A percentile compares a stretch with the other conserved stretches of the same genome.
These are phyloP conservation scores for Microctenopoma steveboyesi DNA, from an alignment of 2,797 vertebrate genomes.

Conservation along the genomic window DNA sequence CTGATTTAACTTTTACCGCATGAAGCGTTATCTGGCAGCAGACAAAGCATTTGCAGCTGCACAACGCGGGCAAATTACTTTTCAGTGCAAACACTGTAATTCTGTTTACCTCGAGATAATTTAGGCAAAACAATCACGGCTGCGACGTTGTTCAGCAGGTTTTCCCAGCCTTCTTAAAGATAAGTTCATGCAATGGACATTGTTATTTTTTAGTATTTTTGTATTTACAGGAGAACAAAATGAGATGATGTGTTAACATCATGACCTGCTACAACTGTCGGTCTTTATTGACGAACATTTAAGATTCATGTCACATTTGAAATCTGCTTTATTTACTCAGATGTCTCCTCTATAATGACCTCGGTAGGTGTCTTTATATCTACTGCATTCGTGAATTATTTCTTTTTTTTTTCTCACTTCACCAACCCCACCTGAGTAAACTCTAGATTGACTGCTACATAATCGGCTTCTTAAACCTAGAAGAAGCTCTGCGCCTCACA, in stretches of 20 bases:
- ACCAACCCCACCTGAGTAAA: too few species aligned
- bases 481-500: constrained; percentile 8
- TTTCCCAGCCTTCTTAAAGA: too few species aligned
- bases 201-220: too few species aligned
- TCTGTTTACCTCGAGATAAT: background rate
- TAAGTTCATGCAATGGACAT: too few species aligned
- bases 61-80: background rate
- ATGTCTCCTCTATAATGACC: background rate
- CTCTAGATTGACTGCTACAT: background rate
- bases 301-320: background rate
- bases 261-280: background rate
- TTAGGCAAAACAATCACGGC: background rate
- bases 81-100: background rate
- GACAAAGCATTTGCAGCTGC: background rate
- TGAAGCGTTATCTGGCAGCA: background rate
- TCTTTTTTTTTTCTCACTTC: background rate
- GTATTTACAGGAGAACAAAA: too few species aligned
- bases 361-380: background rate
- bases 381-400: background rate
- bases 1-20: too few species aligned
- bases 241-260: too few species aligned
- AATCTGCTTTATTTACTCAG: background rate
- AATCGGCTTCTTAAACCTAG: background rate
- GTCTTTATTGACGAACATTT: background rate
- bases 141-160: too few species aligned